Percentiles rank a stretch among this genome's conserved stretches.
Evolutionary conservation across 2,113 vertebrate species (phyloP).

Genomic region (Centropristis striata): DNA sequence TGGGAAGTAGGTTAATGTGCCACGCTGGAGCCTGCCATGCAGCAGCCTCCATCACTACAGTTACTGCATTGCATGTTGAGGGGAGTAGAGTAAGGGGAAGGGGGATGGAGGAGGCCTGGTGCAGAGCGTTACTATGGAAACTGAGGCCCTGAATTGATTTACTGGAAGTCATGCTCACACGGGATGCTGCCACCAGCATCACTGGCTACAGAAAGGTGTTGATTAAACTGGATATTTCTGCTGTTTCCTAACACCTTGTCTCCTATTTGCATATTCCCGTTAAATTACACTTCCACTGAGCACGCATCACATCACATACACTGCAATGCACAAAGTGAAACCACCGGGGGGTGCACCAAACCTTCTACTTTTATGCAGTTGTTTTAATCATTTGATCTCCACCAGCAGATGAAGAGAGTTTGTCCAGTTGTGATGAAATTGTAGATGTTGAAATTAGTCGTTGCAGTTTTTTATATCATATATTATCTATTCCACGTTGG

Average conservation of each 20-base stretch:
- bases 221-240: neutral
- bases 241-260: neutral
- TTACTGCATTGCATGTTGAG: constrained; percentile 48
- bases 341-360: neutral
- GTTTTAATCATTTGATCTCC: too few species aligned
- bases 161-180: constrained; percentile 28
- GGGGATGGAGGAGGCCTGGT: constrained; percentile 8
- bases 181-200: constrained; percentile 1
- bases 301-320: neutral
- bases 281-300: neutral
- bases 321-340: neutral
- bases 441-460: too few species aligned
- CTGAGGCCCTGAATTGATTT: constrained; percentile 69
- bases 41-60: constrained; percentile 59
- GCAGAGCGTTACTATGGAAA: constrained; percentile 79
- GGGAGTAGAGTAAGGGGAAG: constrained; percentile 41
- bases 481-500: too few species aligned
- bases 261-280: neutral
- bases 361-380: too few species aligned
- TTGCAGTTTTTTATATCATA: too few species aligned
- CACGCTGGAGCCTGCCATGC: constrained; percentile 71
- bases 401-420: too few species aligned
- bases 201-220: neutral
- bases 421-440: too few species aligned
- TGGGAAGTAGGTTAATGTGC: constrained; percentile 85